Base-by-base conservation (phyloP, 2,888 invertebrate genomes). In the Hydraecia micacea region DNA sequence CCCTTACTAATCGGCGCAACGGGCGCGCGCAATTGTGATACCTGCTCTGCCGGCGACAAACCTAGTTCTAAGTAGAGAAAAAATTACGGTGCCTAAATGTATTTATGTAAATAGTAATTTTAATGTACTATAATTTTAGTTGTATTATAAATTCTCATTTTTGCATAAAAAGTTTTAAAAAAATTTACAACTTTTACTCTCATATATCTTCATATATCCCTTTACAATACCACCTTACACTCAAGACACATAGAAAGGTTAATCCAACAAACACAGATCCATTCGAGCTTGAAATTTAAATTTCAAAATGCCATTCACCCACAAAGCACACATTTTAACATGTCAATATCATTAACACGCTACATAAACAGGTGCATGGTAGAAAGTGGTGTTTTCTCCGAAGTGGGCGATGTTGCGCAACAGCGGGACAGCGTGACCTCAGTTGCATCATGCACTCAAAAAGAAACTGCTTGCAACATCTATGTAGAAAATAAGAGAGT, bases 51-150 rank as follows among this genome's bases (percentile, higher is more conserved):
- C 96, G 96, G 96, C 96, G 96, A 95, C 93, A 95, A 94, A 95
- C 87, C 89, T 96, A 96, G 95, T 93, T 91, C 88, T 96, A 97
- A 96, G 96, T 96, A 96, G 96, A 95, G 95, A 96, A 96, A 96
- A 97, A 96, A 96, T 96, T 96, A 96, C 97, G 97, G 97, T 97
- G 97, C 96, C 97, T 96, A 96, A 97, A 97, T 97, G 97, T 97
- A 97, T 97, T 97, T 97, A 97, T 97, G 97, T 97, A 97, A 97
- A 97, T 97, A 97, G 97, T 97, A 96, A 96, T 96, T 96, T 97
- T 97, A 96, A 96, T 95, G 94, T 95, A 92, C 94, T 91, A 92
- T 95, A 95, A 95, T 95, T 94, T 91, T 96, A 97, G 96, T 94
- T 96, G 95, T 97, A 96, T 94, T 93, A 96, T 96, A 96, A 95